Evolutionary conservation across 2,113 vertebrate genomes (phyloP).

Genomic region (Corynorhinus townsendii): DNA sequence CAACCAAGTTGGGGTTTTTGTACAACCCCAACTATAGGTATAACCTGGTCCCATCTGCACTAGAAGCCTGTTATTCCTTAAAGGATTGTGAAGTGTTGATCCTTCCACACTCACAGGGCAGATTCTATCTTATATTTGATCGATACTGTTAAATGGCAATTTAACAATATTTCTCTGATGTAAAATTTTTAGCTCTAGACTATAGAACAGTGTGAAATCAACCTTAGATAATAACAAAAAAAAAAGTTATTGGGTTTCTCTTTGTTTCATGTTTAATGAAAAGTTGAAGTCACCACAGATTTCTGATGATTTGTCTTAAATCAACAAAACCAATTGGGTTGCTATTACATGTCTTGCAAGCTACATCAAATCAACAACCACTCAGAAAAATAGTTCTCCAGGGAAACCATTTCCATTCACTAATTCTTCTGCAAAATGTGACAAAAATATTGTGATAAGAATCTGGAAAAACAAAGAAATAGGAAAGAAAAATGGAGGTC

Average conservation of each 20-base stretch:
- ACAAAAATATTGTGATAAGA: background rate
- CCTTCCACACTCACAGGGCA: background rate
- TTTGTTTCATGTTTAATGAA: slow-evolving; percentile 31
- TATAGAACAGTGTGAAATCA: background rate
- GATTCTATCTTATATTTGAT: background rate
- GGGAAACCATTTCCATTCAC: slow-evolving; percentile 26
- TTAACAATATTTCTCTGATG: slow-evolving; percentile 17
- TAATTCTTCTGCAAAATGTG: slow-evolving; percentile 8
- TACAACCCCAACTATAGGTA: background rate
- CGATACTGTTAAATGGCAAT: background rate
- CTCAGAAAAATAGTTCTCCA: slow-evolving; percentile 45
- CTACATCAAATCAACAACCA: slow-evolving; percentile 51
- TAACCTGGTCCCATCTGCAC: background rate
- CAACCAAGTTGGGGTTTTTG: background rate
- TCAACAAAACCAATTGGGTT: slow-evolving; percentile 52
- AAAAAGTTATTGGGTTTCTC: background rate
- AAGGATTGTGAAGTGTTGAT: background rate
- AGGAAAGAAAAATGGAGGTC: background rate
- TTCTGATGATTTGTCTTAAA: slow-evolving; percentile 51
- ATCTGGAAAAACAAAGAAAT: background rate
- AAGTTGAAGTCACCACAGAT: slow-evolving; percentile 39
- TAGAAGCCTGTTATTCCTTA: background rate
- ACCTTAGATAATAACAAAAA: background rate
- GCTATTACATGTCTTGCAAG: slow-evolving; percentile 35
- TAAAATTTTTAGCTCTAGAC: slow-evolving; percentile 21